These are phyloP conservation scores for Leptobrachium leishanense DNA, from an alignment of 2,113 vertebrate species.

Conservation along the genomic window DNA sequence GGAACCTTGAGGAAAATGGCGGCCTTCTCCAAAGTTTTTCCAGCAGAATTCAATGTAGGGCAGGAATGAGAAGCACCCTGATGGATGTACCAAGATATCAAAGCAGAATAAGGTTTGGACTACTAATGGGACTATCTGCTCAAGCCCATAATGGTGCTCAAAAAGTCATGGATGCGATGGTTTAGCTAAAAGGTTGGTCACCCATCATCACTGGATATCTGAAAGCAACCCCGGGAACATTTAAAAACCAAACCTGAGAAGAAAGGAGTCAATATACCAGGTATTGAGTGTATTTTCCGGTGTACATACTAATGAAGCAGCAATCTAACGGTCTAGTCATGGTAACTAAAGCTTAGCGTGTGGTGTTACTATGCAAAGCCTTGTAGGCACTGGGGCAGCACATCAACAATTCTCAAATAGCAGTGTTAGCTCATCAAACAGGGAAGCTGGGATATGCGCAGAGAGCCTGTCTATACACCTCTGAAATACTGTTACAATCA, in stretches of 20 bases:
- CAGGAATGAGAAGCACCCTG: neutral
- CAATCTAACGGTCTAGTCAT: neutral
- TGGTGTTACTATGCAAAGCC: neutral
- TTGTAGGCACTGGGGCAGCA: neutral
- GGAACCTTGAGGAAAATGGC: neutral
- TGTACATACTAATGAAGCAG: neutral
- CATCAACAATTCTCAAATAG: neutral
- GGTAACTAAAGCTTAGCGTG: neutral
- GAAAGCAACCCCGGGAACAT: too few species aligned
- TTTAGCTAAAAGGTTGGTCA: neutral
- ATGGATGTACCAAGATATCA: neutral
- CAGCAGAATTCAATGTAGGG: neutral
- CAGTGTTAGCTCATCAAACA: neutral
- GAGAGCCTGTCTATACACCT: conserved; percentile 3
- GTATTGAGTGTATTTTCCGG: neutral
- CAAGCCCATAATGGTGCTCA: neutral
- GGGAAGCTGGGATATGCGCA: neutral
- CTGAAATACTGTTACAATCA: neutral
- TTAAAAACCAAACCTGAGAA: too few species aligned
- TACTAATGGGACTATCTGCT: too few species aligned
- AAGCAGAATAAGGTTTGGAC: neutral
- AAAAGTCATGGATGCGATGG: neutral
- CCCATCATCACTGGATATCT: too few species aligned
- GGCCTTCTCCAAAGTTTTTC: neutral
- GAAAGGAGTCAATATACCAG: neutral